Conservation (phyloP, 2,888 invertebrate species). For the Fragum sueziense region DNA sequence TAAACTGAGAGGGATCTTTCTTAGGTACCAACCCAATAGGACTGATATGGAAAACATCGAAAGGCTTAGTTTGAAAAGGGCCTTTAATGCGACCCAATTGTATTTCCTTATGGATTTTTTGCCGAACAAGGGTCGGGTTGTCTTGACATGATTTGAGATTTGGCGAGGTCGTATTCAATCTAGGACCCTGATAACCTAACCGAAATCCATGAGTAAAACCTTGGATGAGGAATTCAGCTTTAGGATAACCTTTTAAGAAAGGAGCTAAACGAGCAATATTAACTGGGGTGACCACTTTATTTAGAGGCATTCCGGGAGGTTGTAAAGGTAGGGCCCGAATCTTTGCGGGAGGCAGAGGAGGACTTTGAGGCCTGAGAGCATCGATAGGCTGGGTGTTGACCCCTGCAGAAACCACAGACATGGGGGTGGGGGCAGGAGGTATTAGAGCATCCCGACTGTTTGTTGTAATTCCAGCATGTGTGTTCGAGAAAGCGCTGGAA, state of each 20-base stretch:
- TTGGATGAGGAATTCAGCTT: conserved; percentile 5
- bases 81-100: conserved; percentile 19
- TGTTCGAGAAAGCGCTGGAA: conserved; percentile 17
- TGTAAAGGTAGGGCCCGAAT: background rate
- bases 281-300: conserved; percentile 32
- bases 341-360: too few species aligned
- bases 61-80: conserved; percentile 25
- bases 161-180: background rate
- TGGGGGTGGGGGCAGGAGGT: conserved; percentile 29
- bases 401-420: conserved; percentile 41
- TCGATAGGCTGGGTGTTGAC: conserved; percentile 18
- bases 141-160: conserved; percentile 35
- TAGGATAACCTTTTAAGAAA: conserved; percentile 14
- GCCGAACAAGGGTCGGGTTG: conserved; percentile 11
- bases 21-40: conserved; percentile 46
- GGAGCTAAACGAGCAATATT: background rate
- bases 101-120: conserved; percentile 29
- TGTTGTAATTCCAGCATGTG: conserved; percentile 45
- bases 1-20: conserved; percentile 25
- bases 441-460: conserved; percentile 5
- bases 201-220: conserved; percentile 36
- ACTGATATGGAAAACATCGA: conserved; percentile 26
- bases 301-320: background rate
- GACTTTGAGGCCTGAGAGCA: background rate
- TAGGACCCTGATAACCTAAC: conserved; percentile 29